Percentiles rank a stretch among this genome's conserved stretches.
These are phyloP conservation scores for Rhynchomys soricoides DNA, from an alignment of 2,113 vertebrate species.

Conservation along the genomic window DNA sequence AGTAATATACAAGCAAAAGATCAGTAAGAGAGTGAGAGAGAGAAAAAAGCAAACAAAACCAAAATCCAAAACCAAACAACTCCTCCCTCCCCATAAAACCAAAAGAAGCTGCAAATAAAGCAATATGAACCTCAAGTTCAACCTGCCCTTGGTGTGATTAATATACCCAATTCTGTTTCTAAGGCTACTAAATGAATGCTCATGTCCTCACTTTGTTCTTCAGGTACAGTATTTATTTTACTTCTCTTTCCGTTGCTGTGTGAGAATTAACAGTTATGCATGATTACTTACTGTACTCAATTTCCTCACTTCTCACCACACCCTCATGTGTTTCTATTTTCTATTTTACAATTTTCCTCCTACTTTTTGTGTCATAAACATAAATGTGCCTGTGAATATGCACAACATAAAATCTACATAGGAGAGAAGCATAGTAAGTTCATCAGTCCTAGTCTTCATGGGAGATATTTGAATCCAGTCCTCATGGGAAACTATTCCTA, in stretches of 20 bases:
- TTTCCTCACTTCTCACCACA: neutral
- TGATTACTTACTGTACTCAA: no score
- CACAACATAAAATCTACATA: neutral
- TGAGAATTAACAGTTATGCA: neutral
- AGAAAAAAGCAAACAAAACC: no score
- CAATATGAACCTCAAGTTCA: neutral
- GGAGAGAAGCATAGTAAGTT: neutral
- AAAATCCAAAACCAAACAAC: neutral
- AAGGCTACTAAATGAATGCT: neutral
- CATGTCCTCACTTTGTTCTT: neutral
- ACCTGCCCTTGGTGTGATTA: neutral
- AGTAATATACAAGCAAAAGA: neutral
- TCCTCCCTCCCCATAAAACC: fast-evolving
- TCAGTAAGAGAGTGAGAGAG: no score
- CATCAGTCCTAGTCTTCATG: neutral
- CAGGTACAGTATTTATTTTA: neutral
- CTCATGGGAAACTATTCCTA: neutral
- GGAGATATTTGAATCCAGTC: neutral
- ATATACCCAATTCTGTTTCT: neutral
- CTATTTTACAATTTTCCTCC: neutral
- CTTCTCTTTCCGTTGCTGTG: neutral
- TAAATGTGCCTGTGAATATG: neutral
- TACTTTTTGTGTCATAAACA: neutral
- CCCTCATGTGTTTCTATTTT: neutral
- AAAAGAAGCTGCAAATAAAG: neutral